Percentiles rank a stretch among this genome's conserved stretches.
phyloP scores from a whole-genome alignment of 2,113 vertebrate species.

The Vimba vimba region DNA sequence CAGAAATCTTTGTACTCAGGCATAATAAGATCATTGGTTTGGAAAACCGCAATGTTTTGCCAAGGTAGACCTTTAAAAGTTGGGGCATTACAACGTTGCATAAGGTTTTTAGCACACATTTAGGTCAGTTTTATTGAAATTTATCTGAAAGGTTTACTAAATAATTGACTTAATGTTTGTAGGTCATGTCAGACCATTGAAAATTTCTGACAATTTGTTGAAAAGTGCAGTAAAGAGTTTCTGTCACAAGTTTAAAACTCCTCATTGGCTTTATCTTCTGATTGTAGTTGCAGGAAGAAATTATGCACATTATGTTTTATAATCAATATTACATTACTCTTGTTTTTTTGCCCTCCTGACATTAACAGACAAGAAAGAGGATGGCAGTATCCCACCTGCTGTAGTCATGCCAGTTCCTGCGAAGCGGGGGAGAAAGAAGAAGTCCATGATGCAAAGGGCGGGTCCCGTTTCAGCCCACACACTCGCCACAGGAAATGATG shows the following conservation, averaged over 20 bases:
- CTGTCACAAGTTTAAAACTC: neutral
- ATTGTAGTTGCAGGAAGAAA: neutral
- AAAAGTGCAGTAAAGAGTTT: neutral
- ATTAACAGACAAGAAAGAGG: slow-evolving; percentile 85
- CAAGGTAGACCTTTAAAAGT: neutral
- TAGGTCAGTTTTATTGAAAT: neutral
- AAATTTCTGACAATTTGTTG: neutral
- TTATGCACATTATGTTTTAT: neutral
- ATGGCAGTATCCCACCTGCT: slow-evolving; percentile 75
- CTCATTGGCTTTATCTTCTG: neutral
- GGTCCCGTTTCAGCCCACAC: slow-evolving; percentile 60
- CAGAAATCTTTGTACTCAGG: neutral
- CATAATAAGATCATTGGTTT: neutral
- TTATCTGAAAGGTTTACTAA: neutral
- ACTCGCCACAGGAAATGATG: slow-evolving; percentile 77
- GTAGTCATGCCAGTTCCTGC: slow-evolving; percentile 74
- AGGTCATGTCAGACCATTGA: neutral
- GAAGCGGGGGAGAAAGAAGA: slow-evolving; percentile 80
- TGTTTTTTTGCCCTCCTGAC: slow-evolving; percentile 59
- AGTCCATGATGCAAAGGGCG: slow-evolving; percentile 70
- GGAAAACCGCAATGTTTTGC: neutral
- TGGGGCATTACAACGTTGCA: neutral
- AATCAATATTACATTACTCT: neutral
- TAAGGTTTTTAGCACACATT: neutral
- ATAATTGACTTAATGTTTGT: neutral